Evolutionary conservation across 2,888 invertebrate genomes (phyloP).

Genomic region (Autographa gamma): DNA sequence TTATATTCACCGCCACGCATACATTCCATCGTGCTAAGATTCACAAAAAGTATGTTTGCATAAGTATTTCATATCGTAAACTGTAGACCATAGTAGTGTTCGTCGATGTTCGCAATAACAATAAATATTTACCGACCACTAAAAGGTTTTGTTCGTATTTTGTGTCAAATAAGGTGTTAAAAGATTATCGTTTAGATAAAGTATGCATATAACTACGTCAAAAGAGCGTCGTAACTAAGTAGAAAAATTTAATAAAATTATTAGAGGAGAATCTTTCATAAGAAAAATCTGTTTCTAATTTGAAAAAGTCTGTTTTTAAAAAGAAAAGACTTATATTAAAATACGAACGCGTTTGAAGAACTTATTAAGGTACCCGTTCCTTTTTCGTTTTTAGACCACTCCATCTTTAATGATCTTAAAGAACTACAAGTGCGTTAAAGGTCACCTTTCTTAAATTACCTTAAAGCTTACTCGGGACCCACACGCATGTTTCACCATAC

Average conservation of each 20-base stretch:
- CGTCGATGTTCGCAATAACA: neutral
- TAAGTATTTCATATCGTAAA: constrained; percentile 46
- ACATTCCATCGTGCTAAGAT: constrained; percentile 45
- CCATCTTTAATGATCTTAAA: too few species aligned
- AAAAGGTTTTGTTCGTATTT: constrained; percentile 20
- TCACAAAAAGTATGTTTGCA: constrained; percentile 52
- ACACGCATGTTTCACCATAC: neutral
- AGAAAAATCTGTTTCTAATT: too few species aligned
- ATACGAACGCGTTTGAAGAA: too few species aligned
- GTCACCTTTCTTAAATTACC: too few species aligned
- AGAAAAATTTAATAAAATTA: too few species aligned
- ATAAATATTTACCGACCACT: constrained; percentile 39
- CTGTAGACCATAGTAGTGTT: constrained; percentile 4
- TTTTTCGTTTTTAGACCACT: too few species aligned
- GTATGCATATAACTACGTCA: constrained; percentile 11
- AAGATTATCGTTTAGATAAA: constrained; percentile 27
- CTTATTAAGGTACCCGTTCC: too few species aligned
- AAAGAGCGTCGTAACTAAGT: neutral
- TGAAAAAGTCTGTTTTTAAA: too few species aligned
- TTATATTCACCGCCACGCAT: constrained; percentile 39
- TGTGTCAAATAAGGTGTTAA: constrained; percentile 26
- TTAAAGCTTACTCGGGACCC: too few species aligned
- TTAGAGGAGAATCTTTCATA: too few species aligned
- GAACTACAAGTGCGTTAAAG: too few species aligned
- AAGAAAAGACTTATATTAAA: too few species aligned